phyloP scores from a whole-genome alignment of 2,888 invertebrate genomes.

The Drosophila lutescens region DNA sequence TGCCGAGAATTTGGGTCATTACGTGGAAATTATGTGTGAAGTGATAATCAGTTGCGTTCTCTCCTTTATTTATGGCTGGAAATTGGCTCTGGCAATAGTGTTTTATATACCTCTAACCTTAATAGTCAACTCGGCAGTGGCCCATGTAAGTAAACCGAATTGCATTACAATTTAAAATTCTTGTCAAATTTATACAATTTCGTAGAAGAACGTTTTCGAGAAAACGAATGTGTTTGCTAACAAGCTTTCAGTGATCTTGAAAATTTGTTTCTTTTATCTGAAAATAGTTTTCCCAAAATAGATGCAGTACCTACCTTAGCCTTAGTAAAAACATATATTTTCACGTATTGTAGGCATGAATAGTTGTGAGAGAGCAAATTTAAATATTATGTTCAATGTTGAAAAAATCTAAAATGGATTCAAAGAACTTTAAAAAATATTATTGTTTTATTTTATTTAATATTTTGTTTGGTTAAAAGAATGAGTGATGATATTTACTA shows the following conservation, averaged over 20 bases:
- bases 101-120: constrained; percentile 91
- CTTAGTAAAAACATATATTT: constrained; percentile 11
- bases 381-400: background rate
- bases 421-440: background rate
- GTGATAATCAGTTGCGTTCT: constrained; percentile 83
- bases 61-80: constrained; percentile 92
- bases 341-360: background rate
- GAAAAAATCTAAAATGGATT: background rate
- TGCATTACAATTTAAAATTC: background rate
- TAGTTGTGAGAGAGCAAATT: background rate
- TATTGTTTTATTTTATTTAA: background rate
- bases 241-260: constrained; percentile 24
- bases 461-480: background rate
- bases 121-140: constrained; percentile 89
- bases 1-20: constrained; percentile 91
- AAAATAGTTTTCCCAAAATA: constrained; percentile 27
- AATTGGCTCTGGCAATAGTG: constrained; percentile 91
- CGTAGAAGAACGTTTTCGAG: background rate
- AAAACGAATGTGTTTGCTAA: background rate
- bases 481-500: too few relatives aligned
- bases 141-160: constrained; percentile 85
- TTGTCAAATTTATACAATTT: background rate
- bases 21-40: constrained; percentile 87
- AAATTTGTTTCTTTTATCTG: constrained; percentile 3
- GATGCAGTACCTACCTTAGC: background rate